Evolutionary conservation across 2,113 vertebrate species (phyloP), one percentile per base, ranked within the genome.

Genomic region (Grammomys dolichurus): DNA sequence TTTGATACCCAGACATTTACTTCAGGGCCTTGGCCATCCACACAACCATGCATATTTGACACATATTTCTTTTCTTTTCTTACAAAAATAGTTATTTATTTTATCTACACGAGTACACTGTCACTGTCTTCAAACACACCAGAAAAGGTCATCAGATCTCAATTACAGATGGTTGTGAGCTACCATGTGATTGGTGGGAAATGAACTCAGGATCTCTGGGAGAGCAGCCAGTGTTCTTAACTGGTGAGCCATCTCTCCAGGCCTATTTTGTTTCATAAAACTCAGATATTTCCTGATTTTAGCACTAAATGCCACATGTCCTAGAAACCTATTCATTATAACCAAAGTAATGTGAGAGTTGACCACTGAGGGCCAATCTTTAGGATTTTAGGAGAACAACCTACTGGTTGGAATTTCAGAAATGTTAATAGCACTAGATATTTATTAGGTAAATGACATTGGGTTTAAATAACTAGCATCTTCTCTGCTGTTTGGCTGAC

Each of bases 341-440:
- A 70, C 10, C 7, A 40, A 78, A 26, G 28, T 24, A 87, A 86
- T 22, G 80, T 56, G 51, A 75, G 24, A 72, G 6, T 31, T n/a
- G 46, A 48, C 46, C 43, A 63, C 13, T 91, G 31, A n/a, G 65
- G 16, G 33, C 84, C 54, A 87, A 8, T 80, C 43, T 95, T 14
- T 13, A 91, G 40, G 28, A 90, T 95, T 93, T 91, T 58, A 90
- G 93, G 56, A 93, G 91, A 91, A 70, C 24, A 80, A 17, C 24
- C 72, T 31, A 6, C 46, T 90, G 69, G 2, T 7, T 85, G 48
- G 43, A 94, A 94, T 84, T 91, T 89, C 31, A 95, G 82, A 96
- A 94, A 46, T 95, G 73, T 63, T 75, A 75, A 92, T 12, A 94
- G 22, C 87, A 43, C 8, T 46, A 65, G 94, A 75, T 31, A 48